Evolutionary conservation across 1,140 invertebrate genomes (phyloP).

Genomic region (Anastrepha ludens): DNA sequence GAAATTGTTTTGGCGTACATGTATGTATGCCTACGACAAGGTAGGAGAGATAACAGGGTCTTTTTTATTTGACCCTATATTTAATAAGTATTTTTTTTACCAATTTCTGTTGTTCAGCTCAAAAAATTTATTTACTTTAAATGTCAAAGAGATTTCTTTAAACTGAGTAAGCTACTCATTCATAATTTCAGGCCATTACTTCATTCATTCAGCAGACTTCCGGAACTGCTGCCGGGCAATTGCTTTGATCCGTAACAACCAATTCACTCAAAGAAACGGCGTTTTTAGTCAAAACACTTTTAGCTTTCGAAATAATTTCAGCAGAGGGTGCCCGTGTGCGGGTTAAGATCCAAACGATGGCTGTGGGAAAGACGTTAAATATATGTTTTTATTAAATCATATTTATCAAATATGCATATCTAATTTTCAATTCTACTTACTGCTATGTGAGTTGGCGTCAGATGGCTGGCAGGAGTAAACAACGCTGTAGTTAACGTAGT

Average conservation of each 20-base stretch:
- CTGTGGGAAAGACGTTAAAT: not conserved
- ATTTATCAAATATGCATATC: not conserved
- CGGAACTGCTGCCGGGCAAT: too few species aligned
- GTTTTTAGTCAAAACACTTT: not conserved
- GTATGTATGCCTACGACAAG: too few species aligned
- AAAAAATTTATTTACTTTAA: not conserved
- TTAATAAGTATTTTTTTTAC: too few species aligned
- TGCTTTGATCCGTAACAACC: not conserved
- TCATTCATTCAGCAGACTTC: too few species aligned
- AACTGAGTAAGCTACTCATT: not conserved
- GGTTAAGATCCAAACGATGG: constrained; percentile 26
- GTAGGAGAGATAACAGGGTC: too few species aligned
- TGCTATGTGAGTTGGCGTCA: not conserved
- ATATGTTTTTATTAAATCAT: not conserved
- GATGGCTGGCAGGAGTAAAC: constrained; percentile 52
- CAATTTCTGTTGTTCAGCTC: not conserved
- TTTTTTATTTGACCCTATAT: too few species aligned
- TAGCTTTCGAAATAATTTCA: not conserved
- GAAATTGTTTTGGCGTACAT: too few species aligned
- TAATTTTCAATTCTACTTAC: constrained; percentile 42
- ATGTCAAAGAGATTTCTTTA: not conserved
- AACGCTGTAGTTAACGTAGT: constrained; percentile 48
- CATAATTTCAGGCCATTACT: not conserved
- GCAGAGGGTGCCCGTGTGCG: not conserved
- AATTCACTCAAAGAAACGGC: not conserved